Evolutionary conservation across 2,888 invertebrate species (phyloP).

Genomic region (Willowsia nigromaculata): DNA sequence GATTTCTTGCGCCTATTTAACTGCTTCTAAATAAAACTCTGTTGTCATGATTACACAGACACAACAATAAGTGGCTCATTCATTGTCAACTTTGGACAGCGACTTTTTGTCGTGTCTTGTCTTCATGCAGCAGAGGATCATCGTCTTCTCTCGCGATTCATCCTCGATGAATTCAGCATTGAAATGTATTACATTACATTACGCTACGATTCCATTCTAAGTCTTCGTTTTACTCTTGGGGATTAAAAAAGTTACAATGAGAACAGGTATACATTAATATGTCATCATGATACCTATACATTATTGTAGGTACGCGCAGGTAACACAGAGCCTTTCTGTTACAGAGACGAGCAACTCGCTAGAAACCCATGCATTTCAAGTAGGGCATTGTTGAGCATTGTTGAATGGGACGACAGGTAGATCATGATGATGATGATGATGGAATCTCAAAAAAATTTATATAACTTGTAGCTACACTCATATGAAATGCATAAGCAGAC

Average conservation of each 20-base stretch:
- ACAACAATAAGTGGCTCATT: slow-evolving; percentile 16
- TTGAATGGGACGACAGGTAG: background rate
- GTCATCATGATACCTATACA: background rate
- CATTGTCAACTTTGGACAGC: slow-evolving; percentile 36
- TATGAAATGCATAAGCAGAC: no score
- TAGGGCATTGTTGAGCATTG: slow-evolving; percentile 49
- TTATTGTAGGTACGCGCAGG: background rate
- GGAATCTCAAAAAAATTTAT: background rate
- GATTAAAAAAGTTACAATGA: background rate
- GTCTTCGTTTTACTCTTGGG: background rate
- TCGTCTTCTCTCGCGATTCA: background rate
- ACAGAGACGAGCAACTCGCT: background rate
- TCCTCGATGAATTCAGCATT: background rate
- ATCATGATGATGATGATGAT: no score
- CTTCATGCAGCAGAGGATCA: background rate
- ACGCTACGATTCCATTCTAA: background rate
- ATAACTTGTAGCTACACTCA: background rate
- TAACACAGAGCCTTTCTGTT: slow-evolving; percentile 1
- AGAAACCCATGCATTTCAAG: background rate
- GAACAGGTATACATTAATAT: background rate
- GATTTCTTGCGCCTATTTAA: background rate
- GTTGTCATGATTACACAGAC: background rate
- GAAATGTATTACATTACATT: background rate
- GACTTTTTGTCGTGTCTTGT: no score
- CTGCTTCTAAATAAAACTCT: background rate